Base-by-base conservation (phyloP, 2,888 invertebrate genomes). In the Thyatira batis region DNA sequence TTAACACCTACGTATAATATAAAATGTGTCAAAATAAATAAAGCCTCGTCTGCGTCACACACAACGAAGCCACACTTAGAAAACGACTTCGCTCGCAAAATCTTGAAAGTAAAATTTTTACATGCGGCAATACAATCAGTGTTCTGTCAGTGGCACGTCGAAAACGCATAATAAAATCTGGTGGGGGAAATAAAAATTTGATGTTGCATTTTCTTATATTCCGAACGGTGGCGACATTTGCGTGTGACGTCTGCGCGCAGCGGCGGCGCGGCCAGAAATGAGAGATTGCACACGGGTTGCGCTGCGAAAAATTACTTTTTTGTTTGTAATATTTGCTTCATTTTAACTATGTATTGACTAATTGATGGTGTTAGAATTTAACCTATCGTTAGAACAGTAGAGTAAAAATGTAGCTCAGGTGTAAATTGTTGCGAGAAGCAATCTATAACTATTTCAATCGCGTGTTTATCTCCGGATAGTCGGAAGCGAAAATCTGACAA, bases 101-200 rank as follows among this genome's bases (percentile, higher is more conserved):
- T 25, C 39, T 39, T 53, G 64, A 58, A 60, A 66, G 64, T 71
- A 69, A 69, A 69, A 65, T 71, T 78, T 80, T 80, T 78, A 82
- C 76, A 69, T 70, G 69, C 71, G 67, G 69, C 82, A 77, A 78
- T 78, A 83, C 82, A 84, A 85, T 83, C 82, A 83, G 66, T 63
- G 64, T 57, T 60, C 69, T 76, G 84, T 87, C 87, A 80, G 67
- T 61, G 70, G 67, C 83, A 84, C 70, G 80, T 81, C 80, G 78
- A 70, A 64, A 76, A 71, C 71, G 73, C 73, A 82, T 82, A 81
- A 85, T 82, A 80, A 82, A 85, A 85, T 80, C 74, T 73, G 67
- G 69, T 55, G 73, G 65, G 65, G 76, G 78, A 78, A 83, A 83
- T 84, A 82, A 76, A 80, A 79, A 78, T 78, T 79, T 73, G 69